Evolutionary conservation across 2,797 vertebrate species (phyloP).

Genomic region (Buphagus erythrorhynchus): DNA sequence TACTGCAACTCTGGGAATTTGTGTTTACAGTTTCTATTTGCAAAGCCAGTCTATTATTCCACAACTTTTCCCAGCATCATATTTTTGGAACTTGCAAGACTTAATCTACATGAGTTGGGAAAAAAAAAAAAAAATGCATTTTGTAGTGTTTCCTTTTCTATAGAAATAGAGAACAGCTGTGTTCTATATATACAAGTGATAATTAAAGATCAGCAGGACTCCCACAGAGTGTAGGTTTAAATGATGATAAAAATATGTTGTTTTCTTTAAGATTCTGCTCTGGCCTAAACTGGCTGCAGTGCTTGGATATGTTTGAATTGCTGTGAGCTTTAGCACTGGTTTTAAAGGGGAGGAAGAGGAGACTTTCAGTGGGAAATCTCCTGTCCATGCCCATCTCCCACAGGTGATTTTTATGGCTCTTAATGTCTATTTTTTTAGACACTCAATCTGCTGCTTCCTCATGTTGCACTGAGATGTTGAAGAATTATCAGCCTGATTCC

Average conservation of each 20-base stretch:
- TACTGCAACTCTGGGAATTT: neutral
- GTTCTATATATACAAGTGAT: neutral
- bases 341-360: neutral
- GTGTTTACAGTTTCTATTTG: neutral
- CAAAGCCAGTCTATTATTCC: neutral
- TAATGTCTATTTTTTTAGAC: neutral
- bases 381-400: neutral
- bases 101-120: neutral
- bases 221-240: neutral
- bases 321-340: neutral
- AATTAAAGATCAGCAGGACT: constrained; percentile 26
- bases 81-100: neutral
- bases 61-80: neutral
- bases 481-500: neutral
- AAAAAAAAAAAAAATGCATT: neutral
- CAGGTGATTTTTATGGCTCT: neutral
- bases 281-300: neutral
- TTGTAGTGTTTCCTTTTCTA: neutral
- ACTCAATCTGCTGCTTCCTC: neutral
- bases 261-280: neutral
- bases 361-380: neutral
- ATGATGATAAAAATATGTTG: neutral
- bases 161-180: neutral
- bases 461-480: neutral
- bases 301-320: neutral